Conservation (phyloP, 2,113 vertebrate species). For the Bufo gargarizans region DNA sequence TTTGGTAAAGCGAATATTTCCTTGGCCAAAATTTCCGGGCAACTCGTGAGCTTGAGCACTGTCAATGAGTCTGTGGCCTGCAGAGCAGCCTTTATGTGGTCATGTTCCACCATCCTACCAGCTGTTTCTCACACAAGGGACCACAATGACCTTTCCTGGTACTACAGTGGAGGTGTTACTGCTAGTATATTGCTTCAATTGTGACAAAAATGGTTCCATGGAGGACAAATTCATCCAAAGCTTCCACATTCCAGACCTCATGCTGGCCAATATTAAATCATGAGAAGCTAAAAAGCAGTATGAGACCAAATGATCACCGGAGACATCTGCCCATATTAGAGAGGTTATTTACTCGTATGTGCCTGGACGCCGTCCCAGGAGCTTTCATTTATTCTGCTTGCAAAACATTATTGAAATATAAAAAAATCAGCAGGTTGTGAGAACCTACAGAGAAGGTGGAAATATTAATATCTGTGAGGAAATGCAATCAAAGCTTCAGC, state of each 20-base stretch:
- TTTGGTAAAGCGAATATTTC: background rate
- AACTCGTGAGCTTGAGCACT: background rate
- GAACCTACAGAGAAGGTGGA: background rate
- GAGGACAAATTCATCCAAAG: background rate
- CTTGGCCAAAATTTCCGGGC: background rate
- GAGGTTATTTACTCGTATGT: background rate
- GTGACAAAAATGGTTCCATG: background rate
- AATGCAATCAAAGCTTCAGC: background rate
- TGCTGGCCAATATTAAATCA: background rate
- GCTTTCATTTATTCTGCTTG: background rate
- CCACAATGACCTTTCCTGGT: background rate
- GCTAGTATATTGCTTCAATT: slow-evolving; percentile 17
- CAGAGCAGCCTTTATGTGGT: background rate
- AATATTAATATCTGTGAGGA: background rate
- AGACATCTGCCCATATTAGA: slow-evolving; percentile 10
- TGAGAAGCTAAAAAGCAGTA: background rate
- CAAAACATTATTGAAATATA: background rate
- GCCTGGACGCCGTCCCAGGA: slow-evolving; percentile 11
- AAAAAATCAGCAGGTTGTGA: background rate
- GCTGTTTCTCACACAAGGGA: slow-evolving; percentile 35
- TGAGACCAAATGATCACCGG: slow-evolving; percentile 15
- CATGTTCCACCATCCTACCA: slow-evolving; percentile 20
- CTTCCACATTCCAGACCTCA: background rate
- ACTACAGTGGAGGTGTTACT: slow-evolving; percentile 2
- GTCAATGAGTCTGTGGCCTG: background rate